Percentiles rank a stretch among this genome's conserved stretches.
These are phyloP conservation scores for Dendroctonus valens DNA, from an alignment of 1,140 invertebrate species.

Conservation along the genomic window DNA sequence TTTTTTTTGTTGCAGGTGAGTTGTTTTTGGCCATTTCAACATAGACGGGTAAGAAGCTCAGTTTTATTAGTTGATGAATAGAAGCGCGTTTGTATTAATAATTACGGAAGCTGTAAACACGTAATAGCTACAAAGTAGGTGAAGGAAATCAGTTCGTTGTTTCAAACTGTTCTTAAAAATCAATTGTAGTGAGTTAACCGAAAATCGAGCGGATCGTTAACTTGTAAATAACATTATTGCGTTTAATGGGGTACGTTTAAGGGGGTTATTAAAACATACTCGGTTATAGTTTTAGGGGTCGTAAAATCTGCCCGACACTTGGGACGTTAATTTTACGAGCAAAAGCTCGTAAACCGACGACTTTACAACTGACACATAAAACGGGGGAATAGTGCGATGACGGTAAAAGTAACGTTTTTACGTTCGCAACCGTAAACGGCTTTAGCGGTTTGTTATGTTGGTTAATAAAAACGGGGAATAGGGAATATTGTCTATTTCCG, in stretches of 20 bases:
- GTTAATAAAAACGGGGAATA: conserved; percentile 7
- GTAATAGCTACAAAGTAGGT: too few species aligned
- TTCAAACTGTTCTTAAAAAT: too few species aligned
- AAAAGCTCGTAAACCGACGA: conserved; percentile 15
- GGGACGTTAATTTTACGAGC: conserved; percentile 26
- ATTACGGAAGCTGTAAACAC: too few species aligned
- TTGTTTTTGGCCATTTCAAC: too few species aligned
- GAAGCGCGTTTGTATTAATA: too few species aligned
- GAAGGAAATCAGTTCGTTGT: too few species aligned
- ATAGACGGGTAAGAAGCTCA: too few species aligned
- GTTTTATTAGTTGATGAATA: too few species aligned
- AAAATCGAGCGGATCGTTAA: conserved; percentile 11
- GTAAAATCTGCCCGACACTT: conserved; percentile 20
- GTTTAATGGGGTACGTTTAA: conserved; percentile 25
- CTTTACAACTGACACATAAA: conserved; percentile 25
- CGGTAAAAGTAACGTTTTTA: conserved; percentile 19
- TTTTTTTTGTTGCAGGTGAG: too few species aligned
- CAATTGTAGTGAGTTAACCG: not conserved
- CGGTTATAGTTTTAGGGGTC: conserved; percentile 23
- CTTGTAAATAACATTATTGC: conserved; percentile 24
- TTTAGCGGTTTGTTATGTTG: conserved; percentile 12
- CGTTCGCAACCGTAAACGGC: conserved; percentile 16
- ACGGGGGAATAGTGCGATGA: conserved; percentile 10
- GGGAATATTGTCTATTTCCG: too few species aligned
- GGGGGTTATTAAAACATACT: conserved; percentile 25